These are phyloP conservation scores for Bursaphelenchus okinawaensis DNA, from an alignment of 2,888 invertebrate genomes.

Conservation along the genomic window DNA sequence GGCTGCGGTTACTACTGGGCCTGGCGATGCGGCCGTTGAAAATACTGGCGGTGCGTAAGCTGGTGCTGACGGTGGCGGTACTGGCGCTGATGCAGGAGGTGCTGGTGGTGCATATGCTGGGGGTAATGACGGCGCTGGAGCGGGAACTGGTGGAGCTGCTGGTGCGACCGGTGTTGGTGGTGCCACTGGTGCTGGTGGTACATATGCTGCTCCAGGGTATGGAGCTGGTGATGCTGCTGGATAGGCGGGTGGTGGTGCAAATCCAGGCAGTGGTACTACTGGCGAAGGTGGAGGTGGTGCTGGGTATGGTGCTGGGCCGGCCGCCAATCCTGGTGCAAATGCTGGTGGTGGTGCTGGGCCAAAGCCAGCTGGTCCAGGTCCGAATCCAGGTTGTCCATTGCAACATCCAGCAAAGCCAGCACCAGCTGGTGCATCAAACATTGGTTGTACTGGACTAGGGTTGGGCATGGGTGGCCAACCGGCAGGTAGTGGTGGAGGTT, in stretches of 20 bases:
- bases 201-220: neutral
- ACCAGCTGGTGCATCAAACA: no score
- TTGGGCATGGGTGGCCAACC: constrained; percentile 1
- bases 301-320: neutral
- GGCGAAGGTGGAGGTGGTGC: neutral
- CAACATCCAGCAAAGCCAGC: no score
- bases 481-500: neutral
- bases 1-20: constrained; percentile 1
- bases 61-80: neutral
- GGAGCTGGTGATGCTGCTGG: neutral
- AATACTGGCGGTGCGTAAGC: neutral
- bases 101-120: neutral
- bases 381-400: neutral
- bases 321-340: neutral
- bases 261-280: neutral
- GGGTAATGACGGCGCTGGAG: neutral
- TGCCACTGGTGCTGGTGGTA: constrained; percentile 9
- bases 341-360: neutral
- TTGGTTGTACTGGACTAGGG: neutral
- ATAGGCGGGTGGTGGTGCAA: neutral
- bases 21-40: neutral
- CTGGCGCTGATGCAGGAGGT: neutral
- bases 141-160: constrained; percentile 9
- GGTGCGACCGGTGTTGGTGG: neutral
- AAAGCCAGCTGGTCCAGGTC: neutral